Evolutionary conservation across 92 coral and sea anemone genomes (phyloP).

Genomic region (Meandrina meandrites): DNA sequence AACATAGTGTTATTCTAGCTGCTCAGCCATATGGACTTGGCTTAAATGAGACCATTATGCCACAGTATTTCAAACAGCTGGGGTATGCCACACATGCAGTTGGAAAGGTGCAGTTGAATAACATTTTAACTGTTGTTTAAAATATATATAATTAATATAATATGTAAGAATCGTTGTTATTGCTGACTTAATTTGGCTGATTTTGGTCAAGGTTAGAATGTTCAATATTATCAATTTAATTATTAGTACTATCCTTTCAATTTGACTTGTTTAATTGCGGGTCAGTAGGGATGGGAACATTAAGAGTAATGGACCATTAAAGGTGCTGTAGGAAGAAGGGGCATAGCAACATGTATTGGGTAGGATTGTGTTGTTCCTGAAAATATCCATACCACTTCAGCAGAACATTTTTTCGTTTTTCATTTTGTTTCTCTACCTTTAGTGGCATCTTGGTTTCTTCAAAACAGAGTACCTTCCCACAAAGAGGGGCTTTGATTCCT

Average conservation of each 20-base stretch:
- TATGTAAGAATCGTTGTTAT: not conserved
- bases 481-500: constrained; percentile 79
- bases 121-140: not conserved
- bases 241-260: too few relatives aligned
- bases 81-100: constrained; percentile 88
- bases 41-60: constrained; percentile 69
- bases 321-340: too few relatives aligned
- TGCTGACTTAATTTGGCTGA: too few relatives aligned
- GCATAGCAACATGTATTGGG: too few relatives aligned
- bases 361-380: too few relatives aligned
- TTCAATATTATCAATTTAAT: too few relatives aligned
- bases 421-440: not conserved
- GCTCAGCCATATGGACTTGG: constrained; percentile 78
- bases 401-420: not conserved
- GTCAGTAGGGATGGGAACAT: too few relatives aligned
- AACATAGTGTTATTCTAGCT: constrained; percentile 70
- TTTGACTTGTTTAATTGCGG: too few relatives aligned
- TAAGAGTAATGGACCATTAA: too few relatives aligned
- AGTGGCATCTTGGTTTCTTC: constrained; percentile 95
- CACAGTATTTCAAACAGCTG: constrained; percentile 71
- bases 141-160: not conserved
- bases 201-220: too few relatives aligned
- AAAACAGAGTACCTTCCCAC: constrained; percentile 71
- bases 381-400: too few relatives aligned
- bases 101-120: constrained; percentile 66